Evolutionary conservation across 2,113 vertebrate genomes (phyloP), one percentile per base, ranked within the genome.

Genomic region (Pionites leucogaster): DNA sequence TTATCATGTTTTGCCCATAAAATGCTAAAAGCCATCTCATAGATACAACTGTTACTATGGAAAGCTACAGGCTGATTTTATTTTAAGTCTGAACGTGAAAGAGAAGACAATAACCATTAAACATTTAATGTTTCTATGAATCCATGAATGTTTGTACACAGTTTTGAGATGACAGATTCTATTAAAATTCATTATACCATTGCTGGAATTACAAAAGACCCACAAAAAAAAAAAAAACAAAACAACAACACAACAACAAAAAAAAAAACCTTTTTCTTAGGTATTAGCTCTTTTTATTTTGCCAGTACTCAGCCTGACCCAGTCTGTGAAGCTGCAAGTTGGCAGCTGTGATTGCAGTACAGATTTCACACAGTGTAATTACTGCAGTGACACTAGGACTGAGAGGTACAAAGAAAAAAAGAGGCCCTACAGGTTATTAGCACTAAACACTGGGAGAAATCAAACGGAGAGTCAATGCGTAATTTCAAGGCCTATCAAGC

Each of bases 351-450:
- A 99, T 98, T 98, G 98, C 98, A 97, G 98, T 98, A 98, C 98
- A 98, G 98, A 99, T 99, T 99, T 99, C 98, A 99, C 98, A 99
- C 98, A 98, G 98, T 98, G 98, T 99, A 99, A 99, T 99, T 99
- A 99, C 98, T 97, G 97, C 98, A 98, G 98, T 99, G 98, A 99
- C 98, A 99, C 98, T 94, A 98, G 98, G 98, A 98, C 98, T 98
- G 98, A 98, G 98, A 99, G 98, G 98, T 98, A 98, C 98, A 98
- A 98, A 98, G 98, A 95, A 97, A 98, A 98, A 98, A 98, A 98
- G 98, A 98, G 98, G 98, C 98, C 98, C 98, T 98, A 98, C 99
- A 99, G 99, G 98, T 99, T 99, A 99, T 99, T 99, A 99, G 98
- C 98, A 98, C 98, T 99, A 99, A 99, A 99, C 98, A 99, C 98